These are phyloP conservation scores for Agraylea sexmaculata DNA, from an alignment of 1,140 invertebrate genomes.

Conservation along the genomic window DNA sequence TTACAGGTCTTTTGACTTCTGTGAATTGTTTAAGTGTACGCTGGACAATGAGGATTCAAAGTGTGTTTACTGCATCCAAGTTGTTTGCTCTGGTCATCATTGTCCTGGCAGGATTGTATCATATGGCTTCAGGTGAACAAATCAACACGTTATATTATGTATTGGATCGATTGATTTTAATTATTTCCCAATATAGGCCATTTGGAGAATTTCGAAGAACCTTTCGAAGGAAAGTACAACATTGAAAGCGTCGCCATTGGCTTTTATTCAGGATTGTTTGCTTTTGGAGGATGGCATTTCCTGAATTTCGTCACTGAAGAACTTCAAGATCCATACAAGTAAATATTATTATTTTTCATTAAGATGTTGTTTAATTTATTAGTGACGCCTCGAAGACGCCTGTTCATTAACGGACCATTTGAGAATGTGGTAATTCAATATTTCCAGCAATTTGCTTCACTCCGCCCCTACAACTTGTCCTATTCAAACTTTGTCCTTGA, in stretches of 20 bases:
- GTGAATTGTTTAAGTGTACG: conserved; percentile 81
- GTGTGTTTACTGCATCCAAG: conserved; percentile 82
- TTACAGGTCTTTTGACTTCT: conserved; percentile 70
- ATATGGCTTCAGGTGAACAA: conserved; percentile 53
- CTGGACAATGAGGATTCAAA: conserved; percentile 82
- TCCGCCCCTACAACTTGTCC: no score
- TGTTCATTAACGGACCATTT: conserved; percentile 3
- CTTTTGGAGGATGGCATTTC: conserved; percentile 94
- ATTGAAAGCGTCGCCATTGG: conserved; percentile 58
- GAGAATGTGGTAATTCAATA: conserved; percentile 4
- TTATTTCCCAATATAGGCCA: conserved; percentile 40
- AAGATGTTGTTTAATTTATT: neutral
- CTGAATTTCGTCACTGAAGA: conserved; percentile 92
- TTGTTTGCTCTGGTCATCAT: conserved; percentile 71
- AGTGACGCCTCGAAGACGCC: neutral
- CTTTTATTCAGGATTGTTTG: conserved; percentile 90
- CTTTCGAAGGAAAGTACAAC: conserved; percentile 58
- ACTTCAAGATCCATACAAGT: conserved; percentile 86
- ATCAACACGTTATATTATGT: neutral
- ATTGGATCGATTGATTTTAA: neutral
- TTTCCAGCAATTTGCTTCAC: no score
- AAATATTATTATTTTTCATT: conserved; percentile 27
- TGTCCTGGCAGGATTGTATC: conserved; percentile 66
- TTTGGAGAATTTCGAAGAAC: conserved; percentile 54
- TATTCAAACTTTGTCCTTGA: neutral